phyloP scores from a whole-genome alignment of 2,888 invertebrate genomes.

The Ophion ventricosus region DNA sequence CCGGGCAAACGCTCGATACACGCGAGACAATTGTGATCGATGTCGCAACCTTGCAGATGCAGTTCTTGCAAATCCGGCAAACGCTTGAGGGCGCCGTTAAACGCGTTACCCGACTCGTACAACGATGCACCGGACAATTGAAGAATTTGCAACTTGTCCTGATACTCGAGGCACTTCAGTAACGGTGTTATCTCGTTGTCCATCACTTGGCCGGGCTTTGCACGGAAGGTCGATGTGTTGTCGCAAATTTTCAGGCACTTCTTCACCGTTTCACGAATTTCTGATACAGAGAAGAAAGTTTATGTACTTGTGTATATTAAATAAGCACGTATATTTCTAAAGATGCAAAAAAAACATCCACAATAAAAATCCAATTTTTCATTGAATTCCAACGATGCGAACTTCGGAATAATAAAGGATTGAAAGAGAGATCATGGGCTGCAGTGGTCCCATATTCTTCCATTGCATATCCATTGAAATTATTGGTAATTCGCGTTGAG shows the following conservation, averaged over 20 bases:
- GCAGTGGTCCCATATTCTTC: no score
- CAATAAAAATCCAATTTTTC: no score
- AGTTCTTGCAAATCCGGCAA: constrained; percentile 74
- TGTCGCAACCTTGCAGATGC: constrained; percentile 78
- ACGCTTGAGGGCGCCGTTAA: constrained; percentile 71
- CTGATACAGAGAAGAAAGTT: constrained; percentile 81
- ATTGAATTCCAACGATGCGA: no score
- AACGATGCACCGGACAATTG: constrained; percentile 75
- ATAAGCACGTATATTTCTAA: no score
- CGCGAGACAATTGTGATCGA: constrained; percentile 73
- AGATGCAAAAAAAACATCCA: no score
- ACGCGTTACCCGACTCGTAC: constrained; percentile 66
- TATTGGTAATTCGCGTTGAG: no score
- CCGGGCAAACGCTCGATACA: constrained; percentile 75
- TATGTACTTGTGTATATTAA: no score
- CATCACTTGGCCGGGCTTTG: constrained; percentile 68
- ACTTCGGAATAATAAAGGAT: no score
- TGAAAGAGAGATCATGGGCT: no score
- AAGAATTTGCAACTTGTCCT: constrained; percentile 75
- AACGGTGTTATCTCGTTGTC: constrained; percentile 72
- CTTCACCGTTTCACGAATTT: constrained; percentile 82
- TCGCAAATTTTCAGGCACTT: constrained; percentile 77
- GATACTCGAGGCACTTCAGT: constrained; percentile 76
- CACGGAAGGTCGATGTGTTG: constrained; percentile 75
- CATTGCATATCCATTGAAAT: no score